phyloP scores from a whole-genome alignment of 2,113 vertebrate genomes.

The Myrmecophaga tridactyla region DNA sequence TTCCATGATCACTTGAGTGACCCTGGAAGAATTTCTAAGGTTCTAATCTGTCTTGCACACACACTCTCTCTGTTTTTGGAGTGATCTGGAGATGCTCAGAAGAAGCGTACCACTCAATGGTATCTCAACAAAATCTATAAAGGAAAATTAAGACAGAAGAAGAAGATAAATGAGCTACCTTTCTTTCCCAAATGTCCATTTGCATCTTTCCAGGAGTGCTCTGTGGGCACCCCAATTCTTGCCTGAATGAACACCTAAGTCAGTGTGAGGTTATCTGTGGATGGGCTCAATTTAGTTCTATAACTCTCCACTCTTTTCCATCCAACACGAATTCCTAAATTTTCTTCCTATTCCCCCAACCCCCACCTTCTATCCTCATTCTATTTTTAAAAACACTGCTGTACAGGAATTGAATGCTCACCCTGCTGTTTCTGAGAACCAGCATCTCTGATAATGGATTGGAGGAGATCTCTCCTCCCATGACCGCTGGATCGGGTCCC shows the following conservation, averaged over 20 bases:
- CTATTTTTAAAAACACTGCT: not conserved
- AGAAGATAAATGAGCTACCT: not conserved
- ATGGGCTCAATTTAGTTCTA: not conserved
- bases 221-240: not conserved
- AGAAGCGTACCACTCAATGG: not conserved
- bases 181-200: not conserved
- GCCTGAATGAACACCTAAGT: not conserved
- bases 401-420: not conserved
- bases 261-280: not conserved
- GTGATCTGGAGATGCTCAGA: not conserved
- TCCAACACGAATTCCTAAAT: not conserved
- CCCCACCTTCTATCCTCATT: not conserved
- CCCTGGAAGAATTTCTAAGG: not conserved
- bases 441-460: not conserved
- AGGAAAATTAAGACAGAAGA: not conserved
- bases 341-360: not conserved
- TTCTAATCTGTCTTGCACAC: not conserved
- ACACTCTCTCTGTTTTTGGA: not conserved
- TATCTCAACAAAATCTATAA: constrained; percentile 29
- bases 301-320: not conserved
- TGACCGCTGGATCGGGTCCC: not conserved
- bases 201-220: not conserved
- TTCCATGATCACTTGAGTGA: not conserved
- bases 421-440: constrained; percentile 45
- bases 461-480: not conserved